Evolutionary conservation across 2,888 invertebrate species (phyloP).

Genomic region (Sesia apiformis): DNA sequence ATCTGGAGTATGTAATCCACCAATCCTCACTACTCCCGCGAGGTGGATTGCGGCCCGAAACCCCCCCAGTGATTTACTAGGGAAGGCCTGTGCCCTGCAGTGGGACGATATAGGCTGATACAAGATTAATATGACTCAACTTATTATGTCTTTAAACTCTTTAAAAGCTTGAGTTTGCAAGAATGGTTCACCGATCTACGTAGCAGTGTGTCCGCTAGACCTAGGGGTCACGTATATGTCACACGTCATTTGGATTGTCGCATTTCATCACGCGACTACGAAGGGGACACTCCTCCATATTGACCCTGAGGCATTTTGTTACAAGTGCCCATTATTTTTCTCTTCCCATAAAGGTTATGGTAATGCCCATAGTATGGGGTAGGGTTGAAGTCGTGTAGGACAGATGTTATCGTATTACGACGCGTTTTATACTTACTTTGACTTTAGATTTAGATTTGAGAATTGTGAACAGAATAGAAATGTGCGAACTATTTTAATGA

Average conservation of each 20-base stretch:
- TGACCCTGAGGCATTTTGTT: constrained; percentile 51
- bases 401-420: constrained; percentile 35
- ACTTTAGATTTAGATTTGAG: constrained; percentile 25
- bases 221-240: constrained; percentile 56
- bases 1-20: no score
- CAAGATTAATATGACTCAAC: no score
- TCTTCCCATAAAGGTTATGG: constrained; percentile 66
- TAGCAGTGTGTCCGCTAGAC: constrained; percentile 16
- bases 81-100: no score
- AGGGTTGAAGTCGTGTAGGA: constrained; percentile 39
- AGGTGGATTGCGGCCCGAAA: no score
- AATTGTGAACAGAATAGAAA: constrained; percentile 32
- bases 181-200: not conserved
- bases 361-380: constrained; percentile 58
- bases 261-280: constrained; percentile 62
- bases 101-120: no score
- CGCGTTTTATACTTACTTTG: constrained; percentile 6
- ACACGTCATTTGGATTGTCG: constrained; percentile 68
- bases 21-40: no score
- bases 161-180: no score
- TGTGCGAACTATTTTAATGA: constrained; percentile 6
- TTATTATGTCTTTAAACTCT: no score
- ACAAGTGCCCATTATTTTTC: constrained; percentile 57
- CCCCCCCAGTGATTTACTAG: no score
- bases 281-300: constrained; percentile 23